Evolutionary conservation across 2,113 vertebrate genomes (phyloP).

Genomic region (Suncus etruscus): DNA sequence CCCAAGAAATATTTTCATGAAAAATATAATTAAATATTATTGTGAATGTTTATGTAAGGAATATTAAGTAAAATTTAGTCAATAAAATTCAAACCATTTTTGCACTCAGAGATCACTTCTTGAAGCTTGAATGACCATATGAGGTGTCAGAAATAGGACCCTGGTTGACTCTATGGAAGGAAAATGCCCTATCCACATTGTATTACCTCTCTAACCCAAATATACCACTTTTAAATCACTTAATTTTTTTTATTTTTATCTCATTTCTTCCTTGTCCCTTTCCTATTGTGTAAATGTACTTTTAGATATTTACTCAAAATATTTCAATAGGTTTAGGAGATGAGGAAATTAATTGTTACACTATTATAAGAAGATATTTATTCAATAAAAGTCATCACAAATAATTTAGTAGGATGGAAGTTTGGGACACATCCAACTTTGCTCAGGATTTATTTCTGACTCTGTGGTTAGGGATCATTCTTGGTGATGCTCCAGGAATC

Average conservation of each 20-base stretch:
- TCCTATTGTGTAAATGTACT: constrained; percentile 6
- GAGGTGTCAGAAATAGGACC: no score
- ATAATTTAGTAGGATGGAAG: no score
- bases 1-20: no score
- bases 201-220: no score
- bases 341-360: not conserved
- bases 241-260: constrained; percentile 27
- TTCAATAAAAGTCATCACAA: not conserved
- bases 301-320: constrained; percentile 30
- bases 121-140: no score
- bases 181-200: no score
- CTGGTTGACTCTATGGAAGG: no score
- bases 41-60: constrained; percentile 38
- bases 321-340: not conserved
- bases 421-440: no score
- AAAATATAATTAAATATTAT: constrained; percentile 36
- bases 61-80: not conserved
- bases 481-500: no score
- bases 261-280: constrained; percentile 36
- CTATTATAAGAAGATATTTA: constrained; percentile 40
- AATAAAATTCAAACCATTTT: not conserved
- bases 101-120: no score
- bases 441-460: no score
- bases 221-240: not conserved
- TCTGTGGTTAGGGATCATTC: no score